These are phyloP conservation scores for Tortrix viridana DNA, from an alignment of 2,888 invertebrate species.

Conservation along the genomic window DNA sequence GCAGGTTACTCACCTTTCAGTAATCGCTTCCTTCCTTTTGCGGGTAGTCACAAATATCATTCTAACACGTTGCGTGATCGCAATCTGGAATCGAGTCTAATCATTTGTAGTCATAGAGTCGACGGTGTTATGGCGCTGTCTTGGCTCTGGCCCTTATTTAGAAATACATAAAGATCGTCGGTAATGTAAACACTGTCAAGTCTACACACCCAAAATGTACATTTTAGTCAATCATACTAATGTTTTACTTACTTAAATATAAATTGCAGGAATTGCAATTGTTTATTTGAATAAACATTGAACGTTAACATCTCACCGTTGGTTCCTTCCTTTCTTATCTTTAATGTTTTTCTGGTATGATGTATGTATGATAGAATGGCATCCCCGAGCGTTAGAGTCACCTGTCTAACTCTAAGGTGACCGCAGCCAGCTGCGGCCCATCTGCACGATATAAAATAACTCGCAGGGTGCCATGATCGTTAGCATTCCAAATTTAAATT, in stretches of 20 bases:
- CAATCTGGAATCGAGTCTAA: slow-evolving; percentile 55
- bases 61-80: slow-evolving; percentile 63
- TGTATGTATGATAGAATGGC: not conserved
- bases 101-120: slow-evolving; percentile 40
- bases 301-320: not conserved
- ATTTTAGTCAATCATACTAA: too few relatives aligned
- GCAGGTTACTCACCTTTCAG: slow-evolving; percentile 77
- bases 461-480: slow-evolving; percentile 21
- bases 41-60: slow-evolving; percentile 69
- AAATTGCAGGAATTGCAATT: too few relatives aligned
- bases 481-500: slow-evolving; percentile 26
- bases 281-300: not conserved
- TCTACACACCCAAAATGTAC: too few relatives aligned
- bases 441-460: slow-evolving; percentile 45
- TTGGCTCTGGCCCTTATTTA: slow-evolving; percentile 23
- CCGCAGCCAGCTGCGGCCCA: slow-evolving; percentile 58
- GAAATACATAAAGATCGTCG: slow-evolving; percentile 44
- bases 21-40: slow-evolving; percentile 81
- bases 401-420: slow-evolving; percentile 67
- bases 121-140: slow-evolving; percentile 2
- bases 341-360: too few relatives aligned
- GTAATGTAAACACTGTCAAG: slow-evolving; percentile 18
- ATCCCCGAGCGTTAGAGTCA: slow-evolving; percentile 63
- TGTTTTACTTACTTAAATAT: too few relatives aligned
- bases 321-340: not conserved